Base-by-base conservation (phyloP, 1,140 invertebrate species). In the Drosophila navojoa region DNA sequence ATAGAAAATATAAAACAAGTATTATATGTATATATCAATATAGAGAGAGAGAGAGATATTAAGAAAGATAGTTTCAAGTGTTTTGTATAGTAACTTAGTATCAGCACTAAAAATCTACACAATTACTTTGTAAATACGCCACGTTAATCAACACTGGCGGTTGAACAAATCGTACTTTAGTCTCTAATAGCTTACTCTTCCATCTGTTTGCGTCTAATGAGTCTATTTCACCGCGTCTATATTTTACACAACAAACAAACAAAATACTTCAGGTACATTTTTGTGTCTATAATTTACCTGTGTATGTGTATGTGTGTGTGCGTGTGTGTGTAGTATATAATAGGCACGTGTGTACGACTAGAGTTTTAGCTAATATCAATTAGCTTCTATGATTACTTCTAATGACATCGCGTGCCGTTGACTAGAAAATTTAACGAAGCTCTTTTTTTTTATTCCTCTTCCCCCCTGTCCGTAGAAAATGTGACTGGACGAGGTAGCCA, bases 341-440 rank as follows among this genome's bases (percentile, higher is more conserved):
- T 63, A 63, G 53, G 29, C 35, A 55, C 42, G 53, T 35, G 15
- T 45, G 11, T 66, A 35, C 55, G 35, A 35, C 22, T 35, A n/a
- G 32, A 29, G 55, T 71, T 53, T 35, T 49, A 61, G 25, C 57
- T 76, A 66, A 71, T 61, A 57, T 57, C 66, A 71, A 71, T 76
- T 50, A 58, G 59, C 32, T 80, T 63, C 79, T 60, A 66, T 79
- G 79, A 76, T 80, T 80, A 72, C 63, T 52, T 76, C 66, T 79
- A 80, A 79, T 79, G 77, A 67, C 72, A 76, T 80, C 78, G 78
- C 78, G 78, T 80, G 78, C 72, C 69, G 22, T 35, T 49, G 25
- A 35, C 29, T 5, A 16, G 13, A 32, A 15, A 64, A 40, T 10
- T 22, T 3, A 25, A 49, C 47, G 42, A 38, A 13, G 7, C 16